Evolutionary conservation across 1,140 invertebrate species (phyloP).

Genomic region (Dinothrombium tinctorium): DNA sequence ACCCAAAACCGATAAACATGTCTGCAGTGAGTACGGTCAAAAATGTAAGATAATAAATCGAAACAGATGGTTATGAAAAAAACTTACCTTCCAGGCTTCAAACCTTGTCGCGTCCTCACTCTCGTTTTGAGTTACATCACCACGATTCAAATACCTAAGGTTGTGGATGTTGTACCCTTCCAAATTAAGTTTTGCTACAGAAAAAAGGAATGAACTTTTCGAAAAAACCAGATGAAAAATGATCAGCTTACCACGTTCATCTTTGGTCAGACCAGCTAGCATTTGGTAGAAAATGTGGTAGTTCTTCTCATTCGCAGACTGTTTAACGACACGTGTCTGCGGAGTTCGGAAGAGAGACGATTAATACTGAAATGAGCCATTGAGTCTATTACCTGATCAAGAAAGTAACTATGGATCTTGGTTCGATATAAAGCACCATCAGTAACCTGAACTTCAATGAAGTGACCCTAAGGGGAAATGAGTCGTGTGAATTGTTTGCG

Average conservation of each 20-base stretch:
- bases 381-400: slow-evolving; percentile 30
- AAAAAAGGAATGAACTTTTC: slow-evolving; percentile 1
- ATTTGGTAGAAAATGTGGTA: slow-evolving; percentile 96
- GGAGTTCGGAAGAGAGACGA: not conserved
- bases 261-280: slow-evolving; percentile 59
- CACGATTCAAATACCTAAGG: slow-evolving; percentile 48
- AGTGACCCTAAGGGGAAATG: slow-evolving; percentile 63
- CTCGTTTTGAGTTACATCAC: slow-evolving; percentile 42
- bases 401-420: slow-evolving; percentile 84
- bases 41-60: slow-evolving; percentile 8
- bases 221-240: not conserved
- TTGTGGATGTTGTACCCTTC: slow-evolving; percentile 57
- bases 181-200: slow-evolving; percentile 33
- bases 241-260: slow-evolving; percentile 41
- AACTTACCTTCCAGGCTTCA: slow-evolving; percentile 58
- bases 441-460: slow-evolving; percentile 88
- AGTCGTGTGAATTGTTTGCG: no score
- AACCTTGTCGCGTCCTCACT: slow-evolving; percentile 37
- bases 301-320: slow-evolving; percentile 65
- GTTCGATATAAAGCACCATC: slow-evolving; percentile 78
- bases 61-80: no score
- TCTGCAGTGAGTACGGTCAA: slow-evolving; percentile 20
- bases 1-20: slow-evolving; percentile 38
- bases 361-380: not conserved
- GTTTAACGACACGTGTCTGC: slow-evolving; percentile 68